phyloP scores from a whole-genome alignment of 2,113 vertebrate species.

The Nyctereutes procyonoides region DNA sequence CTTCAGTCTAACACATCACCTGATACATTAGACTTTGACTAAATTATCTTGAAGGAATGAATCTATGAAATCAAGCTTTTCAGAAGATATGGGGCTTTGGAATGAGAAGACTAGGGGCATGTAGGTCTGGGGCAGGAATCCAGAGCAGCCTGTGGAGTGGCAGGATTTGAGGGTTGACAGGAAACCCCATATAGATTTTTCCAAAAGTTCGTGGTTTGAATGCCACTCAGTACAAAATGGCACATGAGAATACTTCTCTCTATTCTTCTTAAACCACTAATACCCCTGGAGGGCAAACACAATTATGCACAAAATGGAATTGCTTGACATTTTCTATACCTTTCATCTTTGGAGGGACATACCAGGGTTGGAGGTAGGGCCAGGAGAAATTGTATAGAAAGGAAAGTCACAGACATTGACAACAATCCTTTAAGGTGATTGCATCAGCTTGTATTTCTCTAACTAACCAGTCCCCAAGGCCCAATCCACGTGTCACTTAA shows the following conservation, averaged over 20 bases:
- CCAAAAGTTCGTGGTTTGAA: neutral
- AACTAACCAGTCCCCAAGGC: neutral
- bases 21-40: neutral
- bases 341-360: neutral
- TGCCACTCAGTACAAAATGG: neutral
- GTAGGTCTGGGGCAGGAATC: neutral
- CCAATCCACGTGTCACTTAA: neutral
- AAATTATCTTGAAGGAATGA: neutral
- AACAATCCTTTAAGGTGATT: neutral
- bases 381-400: rapidly evolving
- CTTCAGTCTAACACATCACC: neutral
- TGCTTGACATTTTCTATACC: neutral
- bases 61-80: neutral
- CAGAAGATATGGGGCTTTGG: neutral
- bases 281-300: neutral
- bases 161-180: neutral
- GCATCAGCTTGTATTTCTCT: neutral
- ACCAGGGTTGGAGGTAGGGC: too few relatives aligned
- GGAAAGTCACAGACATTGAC: neutral
- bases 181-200: neutral
- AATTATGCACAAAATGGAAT: neutral
- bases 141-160: neutral
- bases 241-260: neutral
- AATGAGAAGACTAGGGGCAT: neutral
- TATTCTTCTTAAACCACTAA: neutral